phyloP scores from a whole-genome alignment of 2,888 invertebrate species.

The Sthenelais limicola region DNA sequence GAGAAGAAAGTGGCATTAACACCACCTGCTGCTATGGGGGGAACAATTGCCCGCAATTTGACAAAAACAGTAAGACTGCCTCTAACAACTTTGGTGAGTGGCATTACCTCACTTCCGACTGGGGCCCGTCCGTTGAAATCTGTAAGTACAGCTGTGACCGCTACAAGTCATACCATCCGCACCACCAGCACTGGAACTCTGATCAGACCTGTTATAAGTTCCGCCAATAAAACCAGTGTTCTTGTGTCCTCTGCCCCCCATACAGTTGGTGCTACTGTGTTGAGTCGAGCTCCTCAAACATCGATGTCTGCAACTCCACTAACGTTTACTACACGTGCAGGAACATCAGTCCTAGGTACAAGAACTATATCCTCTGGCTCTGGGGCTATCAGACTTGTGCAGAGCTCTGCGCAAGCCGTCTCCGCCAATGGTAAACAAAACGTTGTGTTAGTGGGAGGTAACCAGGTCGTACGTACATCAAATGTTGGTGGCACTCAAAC shows the following conservation, averaged over 20 bases:
- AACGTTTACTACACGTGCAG: no score
- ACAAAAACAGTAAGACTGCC: background rate
- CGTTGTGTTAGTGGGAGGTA: background rate
- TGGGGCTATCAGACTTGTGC: slow-evolving; percentile 25
- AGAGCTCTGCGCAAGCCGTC: background rate
- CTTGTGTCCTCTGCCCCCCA: no score
- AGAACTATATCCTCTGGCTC: slow-evolving; percentile 7
- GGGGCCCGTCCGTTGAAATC: background rate
- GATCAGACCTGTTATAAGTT: no score
- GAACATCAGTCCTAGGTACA: no score
- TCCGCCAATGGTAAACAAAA: background rate
- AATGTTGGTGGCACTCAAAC: background rate
- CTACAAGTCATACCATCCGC: no score
- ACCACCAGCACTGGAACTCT: no score
- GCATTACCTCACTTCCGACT: background rate
- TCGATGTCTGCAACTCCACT: no score
- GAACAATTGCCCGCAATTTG: background rate
- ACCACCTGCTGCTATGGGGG: slow-evolving; percentile 1
- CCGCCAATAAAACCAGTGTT: no score
- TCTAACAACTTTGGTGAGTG: background rate
- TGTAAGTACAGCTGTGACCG: background rate
- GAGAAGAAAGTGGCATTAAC: no score
- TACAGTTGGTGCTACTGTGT: no score
- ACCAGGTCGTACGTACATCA: background rate
- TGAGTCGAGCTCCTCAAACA: no score